These are phyloP conservation scores for Eumaeus atala DNA, from an alignment of 1,140 invertebrate species.

Conservation along the genomic window DNA sequence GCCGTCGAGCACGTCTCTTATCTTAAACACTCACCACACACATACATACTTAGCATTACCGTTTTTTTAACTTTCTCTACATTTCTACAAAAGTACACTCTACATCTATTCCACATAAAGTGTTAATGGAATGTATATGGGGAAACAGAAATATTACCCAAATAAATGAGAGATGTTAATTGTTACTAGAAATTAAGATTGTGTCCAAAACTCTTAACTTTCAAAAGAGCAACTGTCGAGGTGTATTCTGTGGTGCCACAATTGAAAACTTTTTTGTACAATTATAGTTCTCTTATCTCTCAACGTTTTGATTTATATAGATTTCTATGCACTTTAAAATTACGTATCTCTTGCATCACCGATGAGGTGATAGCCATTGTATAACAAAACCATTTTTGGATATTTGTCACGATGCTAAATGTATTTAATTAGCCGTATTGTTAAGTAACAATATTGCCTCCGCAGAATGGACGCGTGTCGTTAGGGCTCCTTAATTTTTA, in stretches of 20 bases:
- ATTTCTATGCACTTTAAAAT: conserved; percentile 9
- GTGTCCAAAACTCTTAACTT: no score
- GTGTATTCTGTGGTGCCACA: no score
- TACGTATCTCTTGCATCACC: conserved; percentile 1
- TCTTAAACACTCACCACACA: neutral
- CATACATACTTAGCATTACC: no score
- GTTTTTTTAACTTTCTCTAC: no score
- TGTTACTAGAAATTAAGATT: no score
- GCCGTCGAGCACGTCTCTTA: neutral
- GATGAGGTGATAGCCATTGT: conserved; percentile 37
- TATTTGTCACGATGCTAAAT: conserved; percentile 44
- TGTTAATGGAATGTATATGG: no score
- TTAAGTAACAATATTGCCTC: conserved; percentile 48
- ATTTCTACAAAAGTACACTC: no score
- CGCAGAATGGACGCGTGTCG: conserved; percentile 25
- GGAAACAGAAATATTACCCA: no score
- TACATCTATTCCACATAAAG: no score
- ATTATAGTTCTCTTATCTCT: neutral
- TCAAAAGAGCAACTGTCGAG: no score
- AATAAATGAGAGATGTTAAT: no score
- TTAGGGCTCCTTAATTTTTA: conserved; percentile 36
- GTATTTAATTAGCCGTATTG: conserved; percentile 63
- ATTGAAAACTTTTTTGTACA: no score
- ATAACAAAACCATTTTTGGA: conserved; percentile 41
- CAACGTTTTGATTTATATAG: conserved; percentile 8